Base-by-base conservation (phyloP, 1,140 invertebrate genomes). In the Aethina tumida region DNA sequence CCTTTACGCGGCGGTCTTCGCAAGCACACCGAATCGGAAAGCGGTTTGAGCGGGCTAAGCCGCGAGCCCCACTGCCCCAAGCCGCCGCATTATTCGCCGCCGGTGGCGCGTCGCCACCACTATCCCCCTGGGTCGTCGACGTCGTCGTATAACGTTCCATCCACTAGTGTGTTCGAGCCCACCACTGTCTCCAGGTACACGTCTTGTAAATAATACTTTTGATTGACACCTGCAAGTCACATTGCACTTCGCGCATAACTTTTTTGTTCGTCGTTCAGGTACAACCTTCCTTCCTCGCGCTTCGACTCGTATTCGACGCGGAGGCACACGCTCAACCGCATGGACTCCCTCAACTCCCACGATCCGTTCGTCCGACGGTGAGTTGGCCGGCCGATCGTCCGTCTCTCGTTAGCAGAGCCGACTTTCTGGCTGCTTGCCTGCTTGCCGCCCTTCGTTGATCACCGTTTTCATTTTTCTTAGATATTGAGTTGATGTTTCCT, bases 1-100 rank as follows among this genome's bases (percentile, higher is more conserved):
- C 67, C 37, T 39, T 40, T 13, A 53, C 55, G 19, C 64, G 69
- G 15, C 66, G 67, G 12, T 63, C 67, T 15, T 51, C 62, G 71
- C 13, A 59, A 62, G 31, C 58, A 53, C 28, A 51, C 33, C 20
- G 57, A 50, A 36, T 57, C 48, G 6, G 54, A 49, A 37, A 59
- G 41, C 42, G 42, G 50, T 8, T 18, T 48, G 17, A 41, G 39
- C 16, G 20, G 30, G 3, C 16, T 39, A 7, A 28, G 43, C 6
- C 15, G 26, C 5, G 22, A n/a, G n/a, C 40, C 16, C 35, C 7
- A 10, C 4, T 26, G 31, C 5, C 15, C 15, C 3, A 15, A 18
- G 9, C 40, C 44, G 17, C 46, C 48, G 17, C 43, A 52, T 35
- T 55, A 55, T 30, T 56, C 53, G 28, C 53, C 56, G 18, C 52